phyloP scores from a whole-genome alignment of 2,797 vertebrate genomes.

The Anguilla megastoma region DNA sequence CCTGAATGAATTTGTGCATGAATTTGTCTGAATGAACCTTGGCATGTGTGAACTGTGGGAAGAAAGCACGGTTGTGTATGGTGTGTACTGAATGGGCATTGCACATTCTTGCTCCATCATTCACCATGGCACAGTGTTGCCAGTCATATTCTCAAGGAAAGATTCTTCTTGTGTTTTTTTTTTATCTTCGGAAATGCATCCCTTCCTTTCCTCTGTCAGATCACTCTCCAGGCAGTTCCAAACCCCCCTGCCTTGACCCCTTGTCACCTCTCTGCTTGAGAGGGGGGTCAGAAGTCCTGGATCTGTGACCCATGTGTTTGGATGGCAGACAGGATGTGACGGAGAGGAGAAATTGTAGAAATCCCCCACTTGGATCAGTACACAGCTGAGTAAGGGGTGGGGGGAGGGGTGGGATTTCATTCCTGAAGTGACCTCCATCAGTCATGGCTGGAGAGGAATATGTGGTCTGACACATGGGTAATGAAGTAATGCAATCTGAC shows the following conservation, averaged over 20 bases:
- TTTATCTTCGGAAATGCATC: background rate
- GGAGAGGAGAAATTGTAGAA: background rate
- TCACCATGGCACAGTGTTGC: background rate
- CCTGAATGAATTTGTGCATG: background rate
- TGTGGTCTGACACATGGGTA: background rate
- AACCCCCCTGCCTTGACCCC: constrained; percentile 1
- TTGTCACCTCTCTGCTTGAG: background rate
- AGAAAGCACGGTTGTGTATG: background rate
- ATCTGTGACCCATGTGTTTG: background rate
- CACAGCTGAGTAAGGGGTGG: background rate
- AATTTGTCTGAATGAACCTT: background rate
- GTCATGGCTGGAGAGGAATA: background rate
- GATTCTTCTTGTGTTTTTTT: background rate
- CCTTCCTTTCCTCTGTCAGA: constrained; percentile 9
- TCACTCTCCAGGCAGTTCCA: background rate
- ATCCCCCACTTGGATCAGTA: background rate
- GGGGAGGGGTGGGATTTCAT: background rate
- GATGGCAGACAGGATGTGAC: background rate
- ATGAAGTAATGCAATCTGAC: background rate
- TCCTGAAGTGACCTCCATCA: background rate
- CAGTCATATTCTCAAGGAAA: background rate
- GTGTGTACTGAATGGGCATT: background rate
- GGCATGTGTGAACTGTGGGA: background rate
- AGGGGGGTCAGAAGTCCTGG: background rate
- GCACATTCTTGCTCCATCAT: background rate